These are phyloP conservation scores for Phalacrocorax brasilianus DNA, from an alignment of 2,113 vertebrate genomes.

Conservation along the genomic window DNA sequence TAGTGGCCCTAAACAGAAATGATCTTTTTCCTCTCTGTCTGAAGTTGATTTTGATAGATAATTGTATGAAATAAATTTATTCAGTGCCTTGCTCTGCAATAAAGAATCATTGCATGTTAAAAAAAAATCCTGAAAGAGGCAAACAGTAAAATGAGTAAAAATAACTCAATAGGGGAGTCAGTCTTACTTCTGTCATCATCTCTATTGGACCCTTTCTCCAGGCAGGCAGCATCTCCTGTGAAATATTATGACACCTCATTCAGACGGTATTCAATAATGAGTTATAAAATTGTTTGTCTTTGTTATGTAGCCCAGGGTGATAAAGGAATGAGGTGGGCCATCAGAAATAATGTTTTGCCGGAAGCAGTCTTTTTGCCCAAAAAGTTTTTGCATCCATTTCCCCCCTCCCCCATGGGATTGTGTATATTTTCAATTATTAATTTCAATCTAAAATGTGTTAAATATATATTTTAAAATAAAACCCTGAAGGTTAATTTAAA, in stretches of 20 bases:
- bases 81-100: not conserved
- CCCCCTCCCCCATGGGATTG: rapidly evolving
- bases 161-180: not conserved
- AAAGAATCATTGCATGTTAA: not conserved
- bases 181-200: not conserved
- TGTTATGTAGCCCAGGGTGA: not conserved
- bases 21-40: not conserved
- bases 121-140: not conserved
- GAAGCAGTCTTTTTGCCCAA: not conserved
- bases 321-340: not conserved
- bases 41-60: not conserved
- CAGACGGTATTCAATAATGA: not conserved
- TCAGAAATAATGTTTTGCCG: not conserved
- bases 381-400: not conserved
- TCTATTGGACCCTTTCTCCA: not conserved
- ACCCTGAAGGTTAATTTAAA: not conserved
- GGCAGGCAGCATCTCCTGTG: not conserved
- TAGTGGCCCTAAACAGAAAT: not conserved
- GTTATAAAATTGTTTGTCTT: not conserved
- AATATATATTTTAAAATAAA: not conserved
- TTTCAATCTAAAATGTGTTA: not conserved
- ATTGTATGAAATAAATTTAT: not conserved
- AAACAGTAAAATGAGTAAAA: not conserved
- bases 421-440: not conserved
- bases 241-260: not conserved